These are phyloP conservation scores for western clawed frog (Xenopus tropicalis) DNA, from an alignment of 2,113 vertebrate species.

Conservation along the genomic window UCB_Xtro_10.0 CM004443.2:177640001-177640500, in stretches of 20 bases:
- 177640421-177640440: constrained; percentile 61
- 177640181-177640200: not conserved
- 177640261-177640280: not conserved
- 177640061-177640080: no score
- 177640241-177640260: not conserved
- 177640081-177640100: no score
- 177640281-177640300: not conserved
- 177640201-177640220: not conserved
- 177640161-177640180: no score
- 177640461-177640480: constrained; percentile 46
- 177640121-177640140: no score
- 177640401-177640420: constrained; percentile 58
- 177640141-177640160: no score
- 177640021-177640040: no score
- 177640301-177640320: not conserved
- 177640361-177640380: constrained; percentile 45
- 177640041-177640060: no score
- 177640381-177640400: constrained; percentile 53
- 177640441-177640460: constrained; percentile 49
- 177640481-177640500: constrained; percentile 60
- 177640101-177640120: no score
- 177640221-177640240: not conserved
- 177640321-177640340: not conserved
- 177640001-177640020: no score
- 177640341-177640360: not conserved